Conservation (phyloP, 2,888 invertebrate species). For the Dioctria linearis region DNA sequence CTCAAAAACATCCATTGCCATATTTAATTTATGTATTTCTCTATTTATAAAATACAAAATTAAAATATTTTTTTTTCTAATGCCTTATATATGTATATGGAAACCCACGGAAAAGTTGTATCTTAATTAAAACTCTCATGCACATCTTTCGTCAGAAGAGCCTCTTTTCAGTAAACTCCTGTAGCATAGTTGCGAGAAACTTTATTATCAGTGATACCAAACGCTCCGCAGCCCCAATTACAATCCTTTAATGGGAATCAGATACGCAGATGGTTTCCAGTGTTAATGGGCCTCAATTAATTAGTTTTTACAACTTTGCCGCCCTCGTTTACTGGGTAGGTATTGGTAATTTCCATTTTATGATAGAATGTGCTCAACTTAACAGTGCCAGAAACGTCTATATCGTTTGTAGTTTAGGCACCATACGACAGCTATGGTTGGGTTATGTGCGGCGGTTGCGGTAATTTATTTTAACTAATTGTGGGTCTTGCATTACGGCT, state of each 20-base stretch:
- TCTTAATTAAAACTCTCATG: neutral
- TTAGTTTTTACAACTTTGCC: conserved; percentile 58
- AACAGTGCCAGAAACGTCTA: conserved; percentile 53
- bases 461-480: conserved; percentile 47
- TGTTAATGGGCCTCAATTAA: conserved; percentile 59
- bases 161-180: conserved; percentile 3
- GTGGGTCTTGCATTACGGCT: conserved; percentile 39
- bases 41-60: too few species aligned
- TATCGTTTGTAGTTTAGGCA: conserved; percentile 5
- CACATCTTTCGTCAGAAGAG: neutral
- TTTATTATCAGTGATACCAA: conserved; percentile 47
- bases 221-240: conserved; percentile 55
- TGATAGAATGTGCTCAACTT: conserved; percentile 56
- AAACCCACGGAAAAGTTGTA: neutral
- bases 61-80: too few species aligned
- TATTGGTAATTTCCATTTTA: conserved; percentile 58
- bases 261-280: conserved; percentile 58
- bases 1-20: too few species aligned
- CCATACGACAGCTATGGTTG: conserved; percentile 39
- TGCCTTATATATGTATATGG: too few species aligned
- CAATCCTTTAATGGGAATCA: conserved; percentile 58
- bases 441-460: conserved; percentile 9
- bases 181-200: conserved; percentile 48
- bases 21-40: too few species aligned
- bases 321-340: conserved; percentile 43